A percentile compares a stretch with the other conserved stretches of the same genome.
Conservation (phyloP, 1,140 invertebrate species). For the Amphibalanus amphitrite region DNA sequence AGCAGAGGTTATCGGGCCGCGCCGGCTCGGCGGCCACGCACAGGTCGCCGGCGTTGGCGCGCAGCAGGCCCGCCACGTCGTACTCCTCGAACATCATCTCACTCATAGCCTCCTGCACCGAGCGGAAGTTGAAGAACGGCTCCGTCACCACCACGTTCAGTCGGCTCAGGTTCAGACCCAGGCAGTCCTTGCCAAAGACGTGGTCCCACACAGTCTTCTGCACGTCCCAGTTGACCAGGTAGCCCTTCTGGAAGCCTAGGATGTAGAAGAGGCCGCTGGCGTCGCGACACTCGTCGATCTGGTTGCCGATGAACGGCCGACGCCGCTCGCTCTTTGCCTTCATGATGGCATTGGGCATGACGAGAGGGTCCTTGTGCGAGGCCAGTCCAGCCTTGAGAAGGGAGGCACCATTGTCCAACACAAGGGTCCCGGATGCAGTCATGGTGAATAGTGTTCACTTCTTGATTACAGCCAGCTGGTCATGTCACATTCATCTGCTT, state of each 20-base stretch:
- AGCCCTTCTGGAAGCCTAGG: slow-evolving; percentile 86
- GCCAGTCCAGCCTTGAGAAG: not conserved
- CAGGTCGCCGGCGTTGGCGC: slow-evolving; percentile 46
- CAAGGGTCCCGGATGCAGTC: not conserved
- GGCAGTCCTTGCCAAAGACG: slow-evolving; percentile 74
- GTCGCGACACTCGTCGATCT: slow-evolving; percentile 90
- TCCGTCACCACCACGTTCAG: slow-evolving; percentile 74
- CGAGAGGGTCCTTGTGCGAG: slow-evolving; percentile 4
- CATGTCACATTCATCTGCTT: too few relatives aligned
- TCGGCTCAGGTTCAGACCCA: slow-evolving; percentile 53
- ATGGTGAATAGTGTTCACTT: not conserved
- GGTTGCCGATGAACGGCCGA: slow-evolving; percentile 80
- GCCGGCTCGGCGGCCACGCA: slow-evolving; percentile 35
- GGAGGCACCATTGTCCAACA: not conserved
- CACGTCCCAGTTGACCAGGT: slow-evolving; percentile 85
- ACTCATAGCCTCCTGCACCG: slow-evolving; percentile 77
- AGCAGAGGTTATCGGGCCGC: slow-evolving; percentile 41
- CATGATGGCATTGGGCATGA: slow-evolving; percentile 90
- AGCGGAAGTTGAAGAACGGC: slow-evolving; percentile 82
- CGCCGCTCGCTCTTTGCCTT: slow-evolving; percentile 93
- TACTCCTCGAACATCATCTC: slow-evolving; percentile 98
- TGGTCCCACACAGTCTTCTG: slow-evolving; percentile 95
- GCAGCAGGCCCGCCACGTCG: slow-evolving; percentile 65
- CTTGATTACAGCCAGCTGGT: too few relatives aligned
- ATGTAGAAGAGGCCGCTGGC: slow-evolving; percentile 86